phyloP scores from a whole-genome alignment of 2,797 vertebrate genomes.

The Sternarchorhynchus goeldii region DNA sequence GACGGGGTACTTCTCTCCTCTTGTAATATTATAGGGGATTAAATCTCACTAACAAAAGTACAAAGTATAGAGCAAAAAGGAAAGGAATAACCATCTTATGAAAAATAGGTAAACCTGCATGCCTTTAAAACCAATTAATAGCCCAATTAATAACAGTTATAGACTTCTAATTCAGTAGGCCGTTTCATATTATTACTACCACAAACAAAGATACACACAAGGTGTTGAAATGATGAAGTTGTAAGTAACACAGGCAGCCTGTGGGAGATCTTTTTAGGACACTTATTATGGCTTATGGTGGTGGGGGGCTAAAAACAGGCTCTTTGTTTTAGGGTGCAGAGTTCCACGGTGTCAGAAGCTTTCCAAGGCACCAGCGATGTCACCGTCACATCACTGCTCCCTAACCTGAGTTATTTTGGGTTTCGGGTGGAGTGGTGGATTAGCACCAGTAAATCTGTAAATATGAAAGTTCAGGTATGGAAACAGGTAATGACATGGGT shows the following conservation, averaged over 20 bases:
- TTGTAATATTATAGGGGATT: constrained; percentile 28
- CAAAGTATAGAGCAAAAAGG: background rate
- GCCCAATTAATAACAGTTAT: no score
- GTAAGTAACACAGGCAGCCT: background rate
- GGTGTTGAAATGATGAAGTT: background rate
- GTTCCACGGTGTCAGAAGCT: constrained; percentile 26
- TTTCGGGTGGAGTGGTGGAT: constrained; percentile 25
- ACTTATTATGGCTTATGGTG: constrained; percentile 42
- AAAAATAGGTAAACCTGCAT: background rate
- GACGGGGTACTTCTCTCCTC: background rate
- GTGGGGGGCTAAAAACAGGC: constrained; percentile 27
- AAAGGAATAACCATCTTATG: background rate
- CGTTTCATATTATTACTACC: no score
- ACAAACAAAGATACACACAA: background rate
- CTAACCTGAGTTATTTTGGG: constrained; percentile 45
- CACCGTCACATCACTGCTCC: constrained; percentile 29
- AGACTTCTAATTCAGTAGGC: no score
- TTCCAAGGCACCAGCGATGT: constrained; percentile 51
- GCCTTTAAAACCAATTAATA: background rate
- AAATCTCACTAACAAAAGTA: background rate
- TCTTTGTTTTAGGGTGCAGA: constrained; percentile 23
- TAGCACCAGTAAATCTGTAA: constrained; percentile 49
- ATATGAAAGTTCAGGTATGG: no score
- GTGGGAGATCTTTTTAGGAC: constrained; percentile 12
- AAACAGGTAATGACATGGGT: background rate